phyloP scores from a whole-genome alignment of 2,113 vertebrate genomes.

The Oncorhynchus gorbuscha region DNA sequence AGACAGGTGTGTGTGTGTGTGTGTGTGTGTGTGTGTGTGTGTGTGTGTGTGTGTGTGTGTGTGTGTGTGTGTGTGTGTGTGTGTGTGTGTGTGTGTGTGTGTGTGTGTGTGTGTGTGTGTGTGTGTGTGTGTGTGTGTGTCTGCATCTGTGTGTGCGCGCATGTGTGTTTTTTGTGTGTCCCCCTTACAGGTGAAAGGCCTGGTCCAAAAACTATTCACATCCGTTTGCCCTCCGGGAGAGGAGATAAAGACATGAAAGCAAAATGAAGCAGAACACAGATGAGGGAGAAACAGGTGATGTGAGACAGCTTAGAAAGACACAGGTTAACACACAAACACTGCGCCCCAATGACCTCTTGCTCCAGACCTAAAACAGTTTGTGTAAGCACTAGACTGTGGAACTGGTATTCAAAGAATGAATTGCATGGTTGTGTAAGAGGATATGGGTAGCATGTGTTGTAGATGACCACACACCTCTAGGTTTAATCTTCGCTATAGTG shows the following conservation, averaged over 20 bases:
- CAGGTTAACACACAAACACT: background rate
- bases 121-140: background rate
- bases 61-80: background rate
- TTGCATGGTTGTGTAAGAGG: no score
- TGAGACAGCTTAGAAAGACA: background rate
- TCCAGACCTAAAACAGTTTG: background rate
- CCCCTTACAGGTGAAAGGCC: no score
- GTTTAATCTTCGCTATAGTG: no score
- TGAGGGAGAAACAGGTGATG: background rate
- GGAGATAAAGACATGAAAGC: background rate
- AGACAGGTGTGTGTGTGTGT: slow-evolving; percentile 17
- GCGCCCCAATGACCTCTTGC: background rate
- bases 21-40: background rate
- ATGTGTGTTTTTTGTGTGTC: background rate
- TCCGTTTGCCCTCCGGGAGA: background rate
- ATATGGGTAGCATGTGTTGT: no score
- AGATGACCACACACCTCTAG: no score
- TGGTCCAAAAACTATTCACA: no score
- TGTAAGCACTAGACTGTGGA: background rate
- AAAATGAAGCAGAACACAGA: background rate
- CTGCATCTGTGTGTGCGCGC: background rate
- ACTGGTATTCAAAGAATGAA: no score
- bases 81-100: background rate
- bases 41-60: background rate
- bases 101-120: background rate